Base-by-base conservation (phyloP, 2,797 vertebrate species). In the Hypotaenidia philippensis region DNA sequence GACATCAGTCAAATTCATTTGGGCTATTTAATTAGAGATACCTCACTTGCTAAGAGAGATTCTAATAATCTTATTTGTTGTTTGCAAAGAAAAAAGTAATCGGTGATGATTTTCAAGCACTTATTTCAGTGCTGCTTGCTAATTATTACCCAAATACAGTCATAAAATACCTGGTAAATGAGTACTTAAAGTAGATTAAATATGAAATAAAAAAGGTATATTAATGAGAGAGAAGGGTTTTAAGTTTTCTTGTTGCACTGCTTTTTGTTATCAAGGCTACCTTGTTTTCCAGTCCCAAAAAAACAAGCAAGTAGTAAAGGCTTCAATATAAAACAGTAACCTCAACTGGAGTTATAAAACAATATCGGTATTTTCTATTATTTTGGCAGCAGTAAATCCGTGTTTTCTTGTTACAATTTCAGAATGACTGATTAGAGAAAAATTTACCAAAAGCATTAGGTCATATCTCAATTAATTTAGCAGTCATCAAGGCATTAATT, bases 91-190 rank as follows among this genome's bases (percentile, higher is more conserved):
- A 88, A 91, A 93, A 44, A 44, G 18, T 44, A 44, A 53, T 26
- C 78, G 71, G 4, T 40, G 45, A 29, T 3, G 2, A 23, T 22
- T 71, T 87, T 89, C 75, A 68, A 75, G 49, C 34, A 80, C 12
- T 12, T 45, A 83, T 72, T 78, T 82, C 72, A 21, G 4, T 65
- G 12, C 13, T 52, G 6, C 4, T 72, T 82, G 17, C 25, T 55
- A 65, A 21, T 83, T 75, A 69, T 75, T 90, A 88, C 78, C 9
- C 12, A 90, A 68, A 23, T 63, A 31, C 11, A 25, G 14, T 53
- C 40, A 78, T 32, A 77, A 93, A 88, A 75, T 52, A 75, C 60
- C 61, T 90, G n/a, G 29, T 66, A 93, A 93, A 78, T 56, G 18
- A 38, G 7, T 64, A n/a, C 17, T 66, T 75, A 49, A 56, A 64